phyloP scores from a whole-genome alignment of 2,113 vertebrate genomes.

The Toxotes chatareus region DNA sequence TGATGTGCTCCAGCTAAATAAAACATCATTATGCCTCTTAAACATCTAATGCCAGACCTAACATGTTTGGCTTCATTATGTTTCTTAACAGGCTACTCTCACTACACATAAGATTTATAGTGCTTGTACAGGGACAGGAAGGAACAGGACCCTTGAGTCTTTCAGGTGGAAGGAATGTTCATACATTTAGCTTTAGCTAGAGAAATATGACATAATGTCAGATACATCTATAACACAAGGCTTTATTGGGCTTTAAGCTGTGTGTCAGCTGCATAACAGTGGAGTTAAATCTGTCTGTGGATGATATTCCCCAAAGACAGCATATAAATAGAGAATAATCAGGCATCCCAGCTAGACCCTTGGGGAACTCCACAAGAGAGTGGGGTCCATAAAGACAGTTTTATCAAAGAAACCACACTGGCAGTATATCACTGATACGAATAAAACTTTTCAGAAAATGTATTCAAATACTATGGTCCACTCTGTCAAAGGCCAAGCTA shows the following conservation, averaged over 20 bases:
- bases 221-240: neutral
- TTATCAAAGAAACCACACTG: neutral
- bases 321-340: conserved; percentile 1
- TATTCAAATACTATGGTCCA: neutral
- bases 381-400: neutral
- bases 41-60: neutral
- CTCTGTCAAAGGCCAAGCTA: neutral
- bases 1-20: neutral
- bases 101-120: neutral
- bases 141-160: neutral
- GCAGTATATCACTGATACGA: neutral
- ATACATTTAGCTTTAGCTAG: neutral
- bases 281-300: neutral
- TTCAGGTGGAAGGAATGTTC: neutral
- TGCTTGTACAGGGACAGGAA: neutral
- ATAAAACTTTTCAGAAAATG: neutral
- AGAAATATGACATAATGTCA: neutral
- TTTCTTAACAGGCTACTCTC: conserved; percentile 1
- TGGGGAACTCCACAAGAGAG: neutral
- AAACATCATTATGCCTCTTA: neutral
- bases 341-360: neutral
- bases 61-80: neutral
- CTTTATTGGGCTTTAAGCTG: conserved; percentile 1
- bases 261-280: neutral
- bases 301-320: neutral